Evolutionary conservation across 2,113 vertebrate species (phyloP).

Genomic region (Oncorhynchus mykiss): DNA sequence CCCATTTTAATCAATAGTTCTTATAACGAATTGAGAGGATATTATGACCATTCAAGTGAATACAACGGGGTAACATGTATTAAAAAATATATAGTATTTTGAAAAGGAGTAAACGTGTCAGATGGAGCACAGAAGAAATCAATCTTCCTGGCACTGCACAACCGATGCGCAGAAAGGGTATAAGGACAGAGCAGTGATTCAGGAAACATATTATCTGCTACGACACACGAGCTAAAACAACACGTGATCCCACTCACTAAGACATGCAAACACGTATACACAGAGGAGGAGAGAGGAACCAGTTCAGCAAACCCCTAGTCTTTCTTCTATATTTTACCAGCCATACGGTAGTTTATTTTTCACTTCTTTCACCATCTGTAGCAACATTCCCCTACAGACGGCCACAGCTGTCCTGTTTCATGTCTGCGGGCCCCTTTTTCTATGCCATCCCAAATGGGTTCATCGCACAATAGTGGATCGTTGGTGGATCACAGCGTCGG

Average conservation of each 20-base stretch:
- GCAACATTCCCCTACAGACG: slow-evolving; percentile 79
- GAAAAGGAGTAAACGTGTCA: slow-evolving; percentile 21
- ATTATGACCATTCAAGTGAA: not conserved
- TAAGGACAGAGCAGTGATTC: slow-evolving; percentile 17
- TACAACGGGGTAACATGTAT: not conserved
- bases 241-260: slow-evolving; percentile 14
- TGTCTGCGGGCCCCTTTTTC: slow-evolving; percentile 67
- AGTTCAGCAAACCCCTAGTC: slow-evolving; percentile 32
- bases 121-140: slow-evolving; percentile 16
- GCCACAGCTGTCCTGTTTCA: slow-evolving; percentile 78
- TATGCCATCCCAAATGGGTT: slow-evolving; percentile 43
- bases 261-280: slow-evolving; percentile 23
- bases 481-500: slow-evolving; percentile 30
- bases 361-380: slow-evolving; percentile 74
- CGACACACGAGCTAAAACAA: slow-evolving; percentile 11
- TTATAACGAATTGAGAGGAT: not conserved
- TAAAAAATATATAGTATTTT: not conserved
- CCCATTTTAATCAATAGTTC: not conserved
- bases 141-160: slow-evolving; percentile 31
- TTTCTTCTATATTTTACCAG: slow-evolving; percentile 59
- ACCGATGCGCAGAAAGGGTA: slow-evolving; percentile 48
- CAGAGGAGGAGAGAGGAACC: slow-evolving; percentile 21
- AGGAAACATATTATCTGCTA: slow-evolving; percentile 32
- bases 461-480: slow-evolving; percentile 37
- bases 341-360: slow-evolving; percentile 63